phyloP scores from a whole-genome alignment of 1,140 invertebrate species.

The Micrasema longulum region DNA sequence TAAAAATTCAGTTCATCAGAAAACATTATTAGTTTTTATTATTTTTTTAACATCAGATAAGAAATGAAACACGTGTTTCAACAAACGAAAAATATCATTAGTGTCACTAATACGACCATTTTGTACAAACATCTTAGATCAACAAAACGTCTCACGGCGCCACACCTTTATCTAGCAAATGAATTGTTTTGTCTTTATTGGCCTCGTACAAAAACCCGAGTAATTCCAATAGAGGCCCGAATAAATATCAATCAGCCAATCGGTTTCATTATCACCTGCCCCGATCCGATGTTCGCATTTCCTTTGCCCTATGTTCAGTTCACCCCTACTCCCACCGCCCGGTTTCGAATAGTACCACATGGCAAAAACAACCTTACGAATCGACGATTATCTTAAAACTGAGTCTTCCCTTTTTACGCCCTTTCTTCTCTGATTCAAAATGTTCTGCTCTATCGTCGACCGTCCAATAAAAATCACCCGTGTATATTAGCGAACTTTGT shows the following conservation, averaged over 20 bases:
- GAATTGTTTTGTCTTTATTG: constrained; percentile 35
- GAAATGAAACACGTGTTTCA: too few relatives aligned
- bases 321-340: constrained; percentile 2
- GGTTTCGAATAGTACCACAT: too few relatives aligned
- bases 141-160: constrained; percentile 17
- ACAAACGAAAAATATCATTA: neutral
- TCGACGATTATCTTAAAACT: neutral
- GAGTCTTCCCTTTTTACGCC: neutral
- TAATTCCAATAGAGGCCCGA: constrained; percentile 52
- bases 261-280: constrained; percentile 56
- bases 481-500: too few relatives aligned
- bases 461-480: too few relatives aligned
- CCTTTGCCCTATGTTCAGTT: constrained; percentile 23
- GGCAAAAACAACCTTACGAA: too few relatives aligned
- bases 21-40: too few relatives aligned
- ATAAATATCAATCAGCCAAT: constrained; percentile 56
- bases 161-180: constrained; percentile 2
- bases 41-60: too few relatives aligned
- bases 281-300: constrained; percentile 49
- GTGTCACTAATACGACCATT: neutral
- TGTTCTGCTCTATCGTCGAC: too few relatives aligned
- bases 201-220: constrained; percentile 37
- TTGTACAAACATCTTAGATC: constrained; percentile 15
- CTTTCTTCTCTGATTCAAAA: too few relatives aligned
- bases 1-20: too few relatives aligned